Evolutionary conservation across 2,113 vertebrate species (phyloP).

Genomic region (Lycaon pictus): DNA sequence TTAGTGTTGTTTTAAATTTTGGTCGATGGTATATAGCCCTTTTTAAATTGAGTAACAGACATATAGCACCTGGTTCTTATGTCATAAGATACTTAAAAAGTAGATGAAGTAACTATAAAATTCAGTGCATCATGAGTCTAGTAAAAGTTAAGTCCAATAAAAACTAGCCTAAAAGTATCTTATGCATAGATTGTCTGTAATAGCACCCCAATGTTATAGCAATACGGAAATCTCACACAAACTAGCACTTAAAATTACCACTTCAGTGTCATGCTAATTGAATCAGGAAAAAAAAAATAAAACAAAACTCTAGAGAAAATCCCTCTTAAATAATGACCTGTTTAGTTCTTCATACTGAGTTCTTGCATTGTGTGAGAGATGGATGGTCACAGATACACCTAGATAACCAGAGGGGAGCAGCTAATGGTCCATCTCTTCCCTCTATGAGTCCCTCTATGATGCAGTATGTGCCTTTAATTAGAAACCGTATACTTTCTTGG

Average conservation of each 20-base stretch:
- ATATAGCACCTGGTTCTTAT: slow-evolving; percentile 59
- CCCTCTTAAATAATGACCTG: neutral
- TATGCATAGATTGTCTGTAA: neutral
- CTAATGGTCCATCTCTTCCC: neutral
- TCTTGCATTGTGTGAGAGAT: neutral
- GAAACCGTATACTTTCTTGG: neutral
- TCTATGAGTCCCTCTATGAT: neutral
- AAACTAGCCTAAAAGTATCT: neutral
- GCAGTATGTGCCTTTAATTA: neutral
- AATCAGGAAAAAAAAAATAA: neutral
- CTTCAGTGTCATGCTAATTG: neutral
- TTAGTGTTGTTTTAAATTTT: slow-evolving; percentile 70
- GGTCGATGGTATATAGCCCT: neutral
- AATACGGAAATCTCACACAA: slow-evolving; percentile 23
- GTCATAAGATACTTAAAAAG: slow-evolving; percentile 46
- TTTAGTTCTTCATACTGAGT: neutral
- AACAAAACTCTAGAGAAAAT: neutral
- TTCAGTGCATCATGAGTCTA: neutral
- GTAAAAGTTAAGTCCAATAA: slow-evolving; percentile 63
- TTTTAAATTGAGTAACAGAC: slow-evolving; percentile 61
- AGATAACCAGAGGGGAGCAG: neutral
- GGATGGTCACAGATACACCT: neutral
- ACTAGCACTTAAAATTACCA: neutral
- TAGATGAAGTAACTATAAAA: slow-evolving; percentile 58
- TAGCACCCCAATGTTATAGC: neutral